Conservation (phyloP, 1,140 invertebrate genomes). For the Pseudoatta argentina region DNA sequence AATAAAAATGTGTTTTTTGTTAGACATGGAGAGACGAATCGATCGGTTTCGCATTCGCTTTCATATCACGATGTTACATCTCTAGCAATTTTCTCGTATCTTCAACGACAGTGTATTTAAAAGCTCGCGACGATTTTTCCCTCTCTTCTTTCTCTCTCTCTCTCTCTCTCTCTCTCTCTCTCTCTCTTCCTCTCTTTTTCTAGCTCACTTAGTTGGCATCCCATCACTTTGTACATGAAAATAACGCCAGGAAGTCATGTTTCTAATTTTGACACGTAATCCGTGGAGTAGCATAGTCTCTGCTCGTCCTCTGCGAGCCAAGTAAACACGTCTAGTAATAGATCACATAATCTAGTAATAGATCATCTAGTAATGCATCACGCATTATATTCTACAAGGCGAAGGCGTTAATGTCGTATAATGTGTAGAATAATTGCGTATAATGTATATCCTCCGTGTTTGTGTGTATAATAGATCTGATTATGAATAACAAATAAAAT, state of each 20-base stretch:
- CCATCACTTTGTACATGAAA: conserved; percentile 9
- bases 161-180: not conserved
- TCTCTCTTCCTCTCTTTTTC: not conserved
- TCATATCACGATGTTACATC: conserved; percentile 13
- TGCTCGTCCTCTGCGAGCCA: conserved; percentile 19
- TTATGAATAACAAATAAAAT: conserved; percentile 11
- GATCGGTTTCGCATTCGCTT: conserved; percentile 4
- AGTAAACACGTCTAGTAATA: conserved; percentile 58
- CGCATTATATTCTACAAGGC: conserved; percentile 4
- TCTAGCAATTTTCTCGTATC: not conserved
- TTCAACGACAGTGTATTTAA: not conserved
- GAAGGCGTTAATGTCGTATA: not conserved
- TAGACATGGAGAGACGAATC: not conserved
- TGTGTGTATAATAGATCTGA: not conserved
- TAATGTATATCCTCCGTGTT: not conserved
- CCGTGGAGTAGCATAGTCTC: conserved; percentile 5
- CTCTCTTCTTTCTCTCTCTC: not conserved
- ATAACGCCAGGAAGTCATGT: conserved; percentile 41
- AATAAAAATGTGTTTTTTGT: conserved; percentile 15
- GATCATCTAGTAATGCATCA: conserved; percentile 46
- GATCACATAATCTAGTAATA: conserved; percentile 51
- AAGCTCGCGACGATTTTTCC: conserved; percentile 8
- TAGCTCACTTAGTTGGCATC: not conserved
- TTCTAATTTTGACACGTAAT: conserved; percentile 49
- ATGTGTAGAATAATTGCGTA: conserved; percentile 6